Percentiles rank a stretch among this genome's conserved stretches.
These are phyloP conservation scores for Coturnix japonica DNA, from an alignment of 2,113 vertebrate genomes.

Conservation along the genomic window DNA sequence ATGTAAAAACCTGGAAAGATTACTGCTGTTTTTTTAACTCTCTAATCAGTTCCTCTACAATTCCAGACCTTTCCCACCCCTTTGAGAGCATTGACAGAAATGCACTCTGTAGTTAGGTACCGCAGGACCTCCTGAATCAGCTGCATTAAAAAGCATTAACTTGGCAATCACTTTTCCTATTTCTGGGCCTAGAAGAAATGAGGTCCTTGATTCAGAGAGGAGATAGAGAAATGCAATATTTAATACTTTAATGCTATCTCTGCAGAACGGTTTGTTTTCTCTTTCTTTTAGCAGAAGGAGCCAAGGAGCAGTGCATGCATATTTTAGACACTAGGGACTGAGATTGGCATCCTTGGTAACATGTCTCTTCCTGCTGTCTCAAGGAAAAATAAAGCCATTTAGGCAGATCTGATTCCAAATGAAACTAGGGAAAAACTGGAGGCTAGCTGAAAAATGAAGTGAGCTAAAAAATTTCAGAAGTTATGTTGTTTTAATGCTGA, in stretches of 20 bases:
- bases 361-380: slow-evolving; percentile 4
- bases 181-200: not conserved
- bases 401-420: slow-evolving; percentile 24
- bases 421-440: slow-evolving; percentile 32
- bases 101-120: not conserved
- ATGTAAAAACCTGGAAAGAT: not conserved
- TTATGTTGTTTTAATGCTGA: not conserved
- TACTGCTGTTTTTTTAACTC: not conserved
- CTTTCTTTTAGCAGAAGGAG: not conserved
- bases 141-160: not conserved
- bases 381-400: not conserved
- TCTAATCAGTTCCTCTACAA: not conserved
- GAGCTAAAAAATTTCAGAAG: not conserved
- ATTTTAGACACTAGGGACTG: slow-evolving; percentile 1
- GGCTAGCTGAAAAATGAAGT: slow-evolving; percentile 35
- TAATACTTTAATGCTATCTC: slow-evolving; percentile 8
- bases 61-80: not conserved
- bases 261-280: not conserved
- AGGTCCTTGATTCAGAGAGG: not conserved
- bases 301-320: not conserved
- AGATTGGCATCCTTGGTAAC: not conserved
- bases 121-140: not conserved
- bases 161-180: not conserved
- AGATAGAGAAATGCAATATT: slow-evolving; percentile 32
- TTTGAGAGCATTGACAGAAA: not conserved